Evolutionary conservation across 2,888 invertebrate species (phyloP), one percentile per base, ranked within the genome.

Genomic region (Lumbricus terrestris): DNA sequence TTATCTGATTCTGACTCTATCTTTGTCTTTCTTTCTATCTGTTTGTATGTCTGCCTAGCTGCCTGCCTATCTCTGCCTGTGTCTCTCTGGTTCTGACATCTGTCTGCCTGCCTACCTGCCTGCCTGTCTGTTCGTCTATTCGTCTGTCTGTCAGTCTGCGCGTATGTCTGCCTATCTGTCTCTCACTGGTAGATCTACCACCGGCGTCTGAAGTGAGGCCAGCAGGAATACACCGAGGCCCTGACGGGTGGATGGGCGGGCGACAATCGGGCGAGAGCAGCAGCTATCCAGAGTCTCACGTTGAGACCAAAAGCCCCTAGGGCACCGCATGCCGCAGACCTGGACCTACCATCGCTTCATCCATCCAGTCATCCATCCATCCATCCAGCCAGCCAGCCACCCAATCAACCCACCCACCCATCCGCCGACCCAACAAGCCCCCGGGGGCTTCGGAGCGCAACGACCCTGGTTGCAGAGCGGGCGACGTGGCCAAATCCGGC

Each of bases 111-210:
- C 90, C 90, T 90, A 11, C 13, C 35, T 85, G 8, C 29, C 5
- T 85, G 20, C 5, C 4, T 85, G 13, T 85, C 34, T 83, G 33
- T 34, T 4, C 20, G 3, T 83, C 34, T 83, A 1, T 85, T 20
- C 35, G n/a, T 34, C 8, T 88, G n/a, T 88, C 42, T 88, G 15
- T 37, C 40, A 40, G 18, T 88, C 42, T 88, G 40, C n/a, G 88
- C 88, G 69, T 91, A 90, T 90, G 90, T 88, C 91, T 91, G 88
- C 90, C 82, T 90, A 35, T 88, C 47, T 40, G 8, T 88, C 88
- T 91, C 90, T 91, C 83, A 89, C 88, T 90, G 82, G 8, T 20
- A 18, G 16, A 11, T 34, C n/a, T 1, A 29, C 69, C 29, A 6
- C 1, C 69, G 69, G 29, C 69, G 69, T 69, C 69, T 69, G 69